phyloP scores from a whole-genome alignment of 2,113 vertebrate genomes.

The Dipodomys merriami region DNA sequence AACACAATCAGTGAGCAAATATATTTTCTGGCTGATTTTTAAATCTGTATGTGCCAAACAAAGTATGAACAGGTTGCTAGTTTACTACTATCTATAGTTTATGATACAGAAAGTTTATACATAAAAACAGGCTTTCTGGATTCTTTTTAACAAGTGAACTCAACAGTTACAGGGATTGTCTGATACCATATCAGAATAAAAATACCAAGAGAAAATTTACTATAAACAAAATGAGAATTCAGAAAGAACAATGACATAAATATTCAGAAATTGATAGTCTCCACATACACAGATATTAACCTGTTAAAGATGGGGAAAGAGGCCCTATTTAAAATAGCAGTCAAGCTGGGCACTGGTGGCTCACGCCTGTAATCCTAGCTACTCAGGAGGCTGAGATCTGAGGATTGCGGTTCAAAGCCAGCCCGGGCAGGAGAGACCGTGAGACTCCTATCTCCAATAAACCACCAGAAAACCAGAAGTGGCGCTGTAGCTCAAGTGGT shows the following conservation, averaged over 20 bases:
- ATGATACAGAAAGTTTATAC: conserved; percentile 1
- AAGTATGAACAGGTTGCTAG: neutral
- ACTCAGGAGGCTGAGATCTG: no score
- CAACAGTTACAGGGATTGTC: neutral
- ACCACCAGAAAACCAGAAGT: no score
- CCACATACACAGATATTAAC: neutral
- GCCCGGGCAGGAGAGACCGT: no score
- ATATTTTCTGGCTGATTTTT: neutral
- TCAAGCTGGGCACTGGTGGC: no score
- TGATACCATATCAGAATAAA: neutral
- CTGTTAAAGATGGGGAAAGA: neutral
- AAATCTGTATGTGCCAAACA: neutral
- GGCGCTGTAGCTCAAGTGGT: no score
- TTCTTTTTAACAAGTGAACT: neutral
- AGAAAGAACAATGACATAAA: neutral
- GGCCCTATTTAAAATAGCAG: neutral
- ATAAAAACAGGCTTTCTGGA: neutral
- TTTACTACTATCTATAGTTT: conserved; percentile 5
- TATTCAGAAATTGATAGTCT: neutral
- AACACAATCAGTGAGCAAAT: neutral
- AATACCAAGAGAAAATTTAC: neutral
- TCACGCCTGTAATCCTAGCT: no score
- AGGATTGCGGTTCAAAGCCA: no score
- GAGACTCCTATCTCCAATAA: no score
- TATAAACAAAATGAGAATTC: neutral